Conservation (phyloP, 2,888 invertebrate species). For the Trimorus sp. region DNA sequence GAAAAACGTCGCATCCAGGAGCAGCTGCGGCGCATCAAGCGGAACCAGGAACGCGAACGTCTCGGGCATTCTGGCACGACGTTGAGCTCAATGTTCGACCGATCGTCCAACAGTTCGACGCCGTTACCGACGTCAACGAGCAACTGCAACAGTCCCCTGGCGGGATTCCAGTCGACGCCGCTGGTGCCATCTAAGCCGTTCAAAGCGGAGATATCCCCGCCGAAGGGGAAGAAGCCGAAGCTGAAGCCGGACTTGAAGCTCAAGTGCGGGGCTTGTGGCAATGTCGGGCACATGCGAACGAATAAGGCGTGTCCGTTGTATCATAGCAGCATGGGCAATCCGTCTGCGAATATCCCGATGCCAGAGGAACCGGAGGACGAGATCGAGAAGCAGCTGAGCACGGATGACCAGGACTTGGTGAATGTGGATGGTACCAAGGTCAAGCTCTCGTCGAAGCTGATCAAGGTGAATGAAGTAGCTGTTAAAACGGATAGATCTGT, state of each 20-base stretch:
- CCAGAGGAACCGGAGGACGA: constrained; percentile 92
- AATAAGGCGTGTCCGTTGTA: constrained; percentile 98
- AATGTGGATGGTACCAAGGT: constrained; percentile 98
- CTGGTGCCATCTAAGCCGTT: constrained; percentile 61
- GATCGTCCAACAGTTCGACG: constrained; percentile 68
- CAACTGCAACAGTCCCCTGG: no score
- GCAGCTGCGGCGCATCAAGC: constrained; percentile 95
- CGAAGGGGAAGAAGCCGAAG: constrained; percentile 89
- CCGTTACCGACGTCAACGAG: no score
- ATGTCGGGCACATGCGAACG: constrained; percentile 90
- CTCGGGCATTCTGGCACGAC: no score
- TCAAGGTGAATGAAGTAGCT: no score
- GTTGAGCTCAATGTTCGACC: no score
- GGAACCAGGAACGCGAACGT: no score
- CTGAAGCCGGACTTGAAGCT: constrained; percentile 93
- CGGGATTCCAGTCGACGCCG: constrained; percentile 56
- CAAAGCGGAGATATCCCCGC: constrained; percentile 81
- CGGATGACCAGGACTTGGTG: constrained; percentile 91
- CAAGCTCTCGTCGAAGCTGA: constrained; percentile 91
- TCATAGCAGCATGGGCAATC: constrained; percentile 85
- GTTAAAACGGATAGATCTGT: no score
- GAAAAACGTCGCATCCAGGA: constrained; percentile 98
- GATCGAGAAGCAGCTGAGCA: constrained; percentile 87
- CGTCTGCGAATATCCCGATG: constrained; percentile 86
- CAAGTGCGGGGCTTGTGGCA: constrained; percentile 97